Evolutionary conservation across 2,113 vertebrate species (phyloP).

Genomic region (Tamias sibiricus): DNA sequence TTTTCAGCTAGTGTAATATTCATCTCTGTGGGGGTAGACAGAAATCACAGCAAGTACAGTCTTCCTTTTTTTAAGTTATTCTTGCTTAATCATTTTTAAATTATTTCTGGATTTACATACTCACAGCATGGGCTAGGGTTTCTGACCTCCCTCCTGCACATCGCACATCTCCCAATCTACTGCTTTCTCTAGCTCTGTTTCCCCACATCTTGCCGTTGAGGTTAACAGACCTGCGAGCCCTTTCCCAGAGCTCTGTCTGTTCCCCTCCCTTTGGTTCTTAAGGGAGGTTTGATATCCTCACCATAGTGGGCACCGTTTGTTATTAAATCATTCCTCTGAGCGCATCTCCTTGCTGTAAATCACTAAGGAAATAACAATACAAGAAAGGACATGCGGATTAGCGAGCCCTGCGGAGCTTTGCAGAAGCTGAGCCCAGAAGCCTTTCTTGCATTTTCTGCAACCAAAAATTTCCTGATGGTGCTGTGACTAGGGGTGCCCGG

Average conservation of each 20-base stretch:
- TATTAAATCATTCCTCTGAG: constrained; percentile 57
- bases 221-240: not conserved
- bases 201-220: not conserved
- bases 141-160: not conserved
- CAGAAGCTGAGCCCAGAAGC: not conserved
- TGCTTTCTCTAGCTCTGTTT: not conserved
- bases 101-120: constrained; percentile 53
- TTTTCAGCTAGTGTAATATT: constrained; percentile 3
- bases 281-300: not conserved
- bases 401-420: not conserved
- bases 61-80: not conserved
- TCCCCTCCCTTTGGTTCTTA: not conserved
- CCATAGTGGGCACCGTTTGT: not conserved
- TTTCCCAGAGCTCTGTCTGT: not conserved
- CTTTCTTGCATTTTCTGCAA: not conserved
- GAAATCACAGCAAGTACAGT: not conserved
- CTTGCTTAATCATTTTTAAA: constrained; percentile 23
- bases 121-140: not conserved
- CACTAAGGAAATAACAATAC: constrained; percentile 28
- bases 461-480: not conserved
- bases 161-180: not conserved
- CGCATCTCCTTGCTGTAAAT: constrained; percentile 48
- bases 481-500: not conserved
- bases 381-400: not conserved
- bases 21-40: constrained; percentile 51